A percentile compares a stretch with the other conserved stretches of the same genome.
phyloP scores from a whole-genome alignment of 1,140 invertebrate genomes.

The Hermetia illucens region DNA sequence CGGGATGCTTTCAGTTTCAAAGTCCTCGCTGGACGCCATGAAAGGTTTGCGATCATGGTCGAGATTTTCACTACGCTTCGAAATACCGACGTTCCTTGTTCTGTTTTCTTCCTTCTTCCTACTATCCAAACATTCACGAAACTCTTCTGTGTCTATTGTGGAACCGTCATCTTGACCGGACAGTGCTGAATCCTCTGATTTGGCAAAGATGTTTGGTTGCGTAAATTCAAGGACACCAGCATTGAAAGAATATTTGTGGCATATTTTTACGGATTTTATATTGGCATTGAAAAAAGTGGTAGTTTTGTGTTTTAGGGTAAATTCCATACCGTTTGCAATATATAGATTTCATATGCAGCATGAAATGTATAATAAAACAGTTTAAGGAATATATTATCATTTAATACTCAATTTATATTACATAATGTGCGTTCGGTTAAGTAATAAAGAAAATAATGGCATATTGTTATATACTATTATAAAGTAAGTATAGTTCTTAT shows the following conservation, averaged over 20 bases:
- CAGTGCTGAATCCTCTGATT: slow-evolving; percentile 19
- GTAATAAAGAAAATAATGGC: too few relatives aligned
- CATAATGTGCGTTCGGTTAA: too few relatives aligned
- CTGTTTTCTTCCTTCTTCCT: too few relatives aligned
- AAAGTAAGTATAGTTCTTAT: too few relatives aligned
- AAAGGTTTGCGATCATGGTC: neutral
- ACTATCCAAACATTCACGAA: slow-evolving; percentile 20
- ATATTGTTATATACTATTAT: too few relatives aligned
- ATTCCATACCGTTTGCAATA: neutral
- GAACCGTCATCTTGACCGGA: slow-evolving; percentile 37
- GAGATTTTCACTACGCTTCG: neutral
- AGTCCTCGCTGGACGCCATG: slow-evolving; percentile 6
- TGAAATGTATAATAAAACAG: neutral
- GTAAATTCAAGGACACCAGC: too few relatives aligned
- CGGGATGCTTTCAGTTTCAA: slow-evolving; percentile 3
- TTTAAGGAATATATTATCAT: too few relatives aligned
- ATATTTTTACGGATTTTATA: neutral
- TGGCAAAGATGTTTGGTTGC: too few relatives aligned
- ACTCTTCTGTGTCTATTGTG: slow-evolving; percentile 36
- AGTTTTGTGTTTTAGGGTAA: neutral
- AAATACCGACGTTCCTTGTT: neutral
- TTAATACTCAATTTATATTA: too few relatives aligned
- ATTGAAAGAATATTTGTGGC: too few relatives aligned
- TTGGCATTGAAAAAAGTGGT: too few relatives aligned
- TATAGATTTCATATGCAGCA: neutral